Percentiles rank a stretch among this genome's conserved stretches.
Conservation (phyloP, 2,113 vertebrate species). For the Rhegmatorhina hoffmannsi region DNA sequence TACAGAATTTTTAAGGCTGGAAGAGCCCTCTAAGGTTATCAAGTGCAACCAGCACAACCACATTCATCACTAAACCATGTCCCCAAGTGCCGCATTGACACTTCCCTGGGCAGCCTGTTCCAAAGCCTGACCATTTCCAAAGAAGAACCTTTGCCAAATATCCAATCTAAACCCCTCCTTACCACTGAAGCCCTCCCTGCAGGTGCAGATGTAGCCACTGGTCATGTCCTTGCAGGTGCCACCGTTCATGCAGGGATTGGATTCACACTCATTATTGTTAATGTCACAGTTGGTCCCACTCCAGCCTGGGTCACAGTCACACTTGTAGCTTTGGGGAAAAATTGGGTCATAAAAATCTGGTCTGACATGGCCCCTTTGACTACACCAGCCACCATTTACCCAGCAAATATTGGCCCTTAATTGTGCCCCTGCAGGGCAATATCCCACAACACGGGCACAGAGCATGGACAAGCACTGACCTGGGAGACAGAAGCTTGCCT, state of each 20-base stretch:
- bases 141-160: not conserved
- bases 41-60: not conserved
- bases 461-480: not conserved
- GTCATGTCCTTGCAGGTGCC: slow-evolving; percentile 97
- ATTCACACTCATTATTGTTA: slow-evolving; percentile 94
- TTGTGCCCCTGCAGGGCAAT: not conserved
- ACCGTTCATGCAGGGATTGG: slow-evolving; percentile 93
- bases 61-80: not conserved
- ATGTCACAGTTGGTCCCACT: slow-evolving; percentile 91
- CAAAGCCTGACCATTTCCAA: not conserved
- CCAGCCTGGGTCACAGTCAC: slow-evolving; percentile 91
- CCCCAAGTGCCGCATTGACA: not conserved
- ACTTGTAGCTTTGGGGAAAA: slow-evolving; percentile 80
- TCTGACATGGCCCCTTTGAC: not conserved
- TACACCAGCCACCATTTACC: not conserved
- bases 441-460: not conserved
- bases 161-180: not conserved
- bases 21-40: not conserved
- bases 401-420: not conserved
- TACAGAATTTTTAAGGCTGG: not conserved
- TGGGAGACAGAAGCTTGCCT: rapidly evolving
- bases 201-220: slow-evolving; percentile 91
- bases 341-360: not conserved
- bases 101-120: not conserved
- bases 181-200: slow-evolving; percentile 90